A percentile compares a stretch with the other conserved stretches of the same genome.
These are phyloP conservation scores for Pungitius pungitius DNA, from an alignment of 2,113 vertebrate genomes.

Conservation along the genomic window DNA sequence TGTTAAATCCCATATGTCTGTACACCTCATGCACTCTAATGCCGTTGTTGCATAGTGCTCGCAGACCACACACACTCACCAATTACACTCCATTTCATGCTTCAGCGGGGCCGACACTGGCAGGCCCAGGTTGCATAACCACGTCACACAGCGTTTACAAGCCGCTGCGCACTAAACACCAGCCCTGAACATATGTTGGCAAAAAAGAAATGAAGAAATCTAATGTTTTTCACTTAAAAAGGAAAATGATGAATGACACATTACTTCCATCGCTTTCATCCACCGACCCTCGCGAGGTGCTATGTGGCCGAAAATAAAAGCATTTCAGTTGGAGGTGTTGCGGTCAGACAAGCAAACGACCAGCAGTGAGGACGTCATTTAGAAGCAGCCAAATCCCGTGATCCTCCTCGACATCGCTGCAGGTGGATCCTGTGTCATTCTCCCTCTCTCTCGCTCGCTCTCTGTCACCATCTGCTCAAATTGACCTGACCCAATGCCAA, in stretches of 20 bases:
- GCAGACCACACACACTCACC: conserved; percentile 66
- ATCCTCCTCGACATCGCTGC: conserved; percentile 35
- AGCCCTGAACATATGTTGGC: background rate
- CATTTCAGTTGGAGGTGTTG: conserved; percentile 46
- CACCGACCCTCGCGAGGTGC: background rate
- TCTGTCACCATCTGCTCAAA: conserved; percentile 57
- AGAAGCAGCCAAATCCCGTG: conserved; percentile 28
- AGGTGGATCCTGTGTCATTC: conserved; percentile 25
- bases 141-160: conserved; percentile 68
- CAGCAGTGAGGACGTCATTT: conserved; percentile 31
- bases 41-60: conserved; percentile 44
- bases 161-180: conserved; percentile 25
- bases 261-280: conserved; percentile 2
- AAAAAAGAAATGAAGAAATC: background rate
- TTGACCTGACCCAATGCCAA: conserved; percentile 57
- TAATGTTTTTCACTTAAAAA: conserved; percentile 3
- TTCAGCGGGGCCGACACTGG: conserved; percentile 55
- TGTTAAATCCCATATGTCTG: conserved; percentile 26
- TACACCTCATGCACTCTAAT: conserved; percentile 41
- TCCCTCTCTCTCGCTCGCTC: conserved; percentile 43
- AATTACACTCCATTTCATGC: conserved; percentile 73
- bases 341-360: conserved; percentile 18
- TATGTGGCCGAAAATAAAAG: conserved; percentile 29
- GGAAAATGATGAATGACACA: background rate
- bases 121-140: conserved; percentile 60